phyloP scores from a whole-genome alignment of 2,797 vertebrate genomes.

The Peromyscus attwateri region DNA sequence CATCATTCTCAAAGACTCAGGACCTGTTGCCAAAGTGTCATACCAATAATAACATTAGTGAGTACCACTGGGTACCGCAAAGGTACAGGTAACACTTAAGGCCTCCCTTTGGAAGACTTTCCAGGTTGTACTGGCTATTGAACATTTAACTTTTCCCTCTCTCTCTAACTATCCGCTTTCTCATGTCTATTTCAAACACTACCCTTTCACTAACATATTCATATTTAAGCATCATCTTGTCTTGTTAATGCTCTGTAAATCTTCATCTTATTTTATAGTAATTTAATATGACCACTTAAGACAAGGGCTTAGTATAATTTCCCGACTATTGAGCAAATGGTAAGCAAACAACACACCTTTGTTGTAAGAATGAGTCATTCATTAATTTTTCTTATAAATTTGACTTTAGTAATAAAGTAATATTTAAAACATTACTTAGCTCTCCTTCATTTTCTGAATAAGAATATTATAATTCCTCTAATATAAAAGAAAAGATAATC shows the following conservation, averaged over 20 bases:
- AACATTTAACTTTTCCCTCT: not conserved
- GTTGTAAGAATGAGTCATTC: not conserved
- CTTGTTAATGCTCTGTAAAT: slow-evolving; percentile 3
- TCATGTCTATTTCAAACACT: not conserved
- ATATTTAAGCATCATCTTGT: not conserved
- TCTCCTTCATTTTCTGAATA: not conserved
- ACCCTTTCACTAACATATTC: not conserved
- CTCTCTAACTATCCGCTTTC: not conserved
- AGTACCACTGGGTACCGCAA: not conserved
- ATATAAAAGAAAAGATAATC: not conserved
- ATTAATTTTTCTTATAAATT: not conserved
- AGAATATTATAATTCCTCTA: not conserved
- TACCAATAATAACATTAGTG: not conserved
- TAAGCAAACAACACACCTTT: not conserved
- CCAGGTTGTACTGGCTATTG: not conserved
- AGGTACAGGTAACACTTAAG: not conserved
- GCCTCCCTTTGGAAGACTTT: not conserved
- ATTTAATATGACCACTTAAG: not conserved
- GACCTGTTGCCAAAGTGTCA: not conserved
- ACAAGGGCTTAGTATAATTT: not conserved
- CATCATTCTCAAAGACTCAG: not conserved
- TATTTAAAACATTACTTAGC: slow-evolving; percentile 2
- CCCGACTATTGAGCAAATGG: not conserved
- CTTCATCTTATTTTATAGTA: not conserved
- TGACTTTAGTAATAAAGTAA: not conserved